phyloP scores from a whole-genome alignment of 2,797 vertebrate genomes.

The Takifugu ocellatus region DNA sequence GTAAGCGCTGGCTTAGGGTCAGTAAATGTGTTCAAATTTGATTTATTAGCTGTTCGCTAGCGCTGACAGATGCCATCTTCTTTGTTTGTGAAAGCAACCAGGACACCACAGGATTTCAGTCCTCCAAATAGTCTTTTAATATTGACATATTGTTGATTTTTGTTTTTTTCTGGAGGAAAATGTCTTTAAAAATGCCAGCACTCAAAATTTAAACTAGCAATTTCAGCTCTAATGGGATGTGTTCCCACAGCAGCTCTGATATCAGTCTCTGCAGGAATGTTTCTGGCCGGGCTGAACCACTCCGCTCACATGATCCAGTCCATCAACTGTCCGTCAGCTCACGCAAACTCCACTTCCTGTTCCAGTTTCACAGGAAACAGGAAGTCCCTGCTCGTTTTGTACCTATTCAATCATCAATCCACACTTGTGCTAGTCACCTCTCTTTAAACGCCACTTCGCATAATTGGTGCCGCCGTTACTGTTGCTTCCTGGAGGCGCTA shows the following conservation, averaged over 20 bases:
- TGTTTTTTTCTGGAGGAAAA: no score
- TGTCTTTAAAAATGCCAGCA: background rate
- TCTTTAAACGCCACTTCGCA: conserved; percentile 11
- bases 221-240: conserved; percentile 9
- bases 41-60: background rate
- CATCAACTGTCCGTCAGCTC: conserved; percentile 41
- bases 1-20: conserved; percentile 22
- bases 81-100: background rate
- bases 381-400: conserved; percentile 34
- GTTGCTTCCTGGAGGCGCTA: conserved; percentile 8
- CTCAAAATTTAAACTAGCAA: background rate
- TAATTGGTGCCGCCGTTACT: conserved; percentile 4
- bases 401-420: conserved; percentile 48
- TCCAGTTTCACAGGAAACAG: conserved; percentile 59
- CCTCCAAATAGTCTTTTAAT: no score
- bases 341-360: conserved; percentile 44
- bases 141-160: no score
- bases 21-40: conserved; percentile 14
- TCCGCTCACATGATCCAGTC: conserved; percentile 41
- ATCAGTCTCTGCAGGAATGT: conserved; percentile 31
- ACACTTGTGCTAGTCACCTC: conserved; percentile 16
- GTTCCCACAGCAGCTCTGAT: conserved; percentile 16
- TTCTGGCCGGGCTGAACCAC: conserved; percentile 25
- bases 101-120: background rate
- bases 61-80: conserved; percentile 8